phyloP scores from a whole-genome alignment of 2,113 vertebrate species.

The Phoxinus phoxinus region DNA sequence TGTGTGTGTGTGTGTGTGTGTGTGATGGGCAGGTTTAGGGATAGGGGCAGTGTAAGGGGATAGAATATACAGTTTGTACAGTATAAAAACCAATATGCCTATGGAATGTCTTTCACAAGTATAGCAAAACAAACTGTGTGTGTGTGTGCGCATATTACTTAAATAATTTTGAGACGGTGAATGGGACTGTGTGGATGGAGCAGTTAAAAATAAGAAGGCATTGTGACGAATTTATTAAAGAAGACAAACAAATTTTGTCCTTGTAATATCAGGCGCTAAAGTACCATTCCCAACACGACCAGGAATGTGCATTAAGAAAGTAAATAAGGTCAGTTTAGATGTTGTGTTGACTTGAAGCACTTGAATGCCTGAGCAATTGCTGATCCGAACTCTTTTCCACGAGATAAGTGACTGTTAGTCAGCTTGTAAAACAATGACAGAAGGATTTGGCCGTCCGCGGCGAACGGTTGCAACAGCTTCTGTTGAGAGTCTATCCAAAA shows the following conservation, averaged over 20 bases:
- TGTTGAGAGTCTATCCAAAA: conserved; percentile 31
- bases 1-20: no score
- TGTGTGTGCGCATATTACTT: no score
- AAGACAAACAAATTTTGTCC: background rate
- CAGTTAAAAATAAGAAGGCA: background rate
- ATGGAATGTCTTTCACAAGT: no score
- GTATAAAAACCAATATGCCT: no score
- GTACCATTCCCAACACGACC: background rate
- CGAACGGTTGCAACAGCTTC: conserved; percentile 33
- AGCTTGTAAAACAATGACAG: background rate
- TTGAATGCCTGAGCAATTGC: background rate
- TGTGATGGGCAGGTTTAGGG: no score
- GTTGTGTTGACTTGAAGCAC: background rate
- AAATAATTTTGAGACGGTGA: background rate
- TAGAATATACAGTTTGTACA: no score
- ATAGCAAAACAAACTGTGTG: no score
- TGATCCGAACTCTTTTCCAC: background rate
- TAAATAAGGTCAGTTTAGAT: conserved; percentile 7
- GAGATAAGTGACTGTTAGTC: conserved; percentile 31
- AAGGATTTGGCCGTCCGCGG: background rate
- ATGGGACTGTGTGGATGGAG: background rate
- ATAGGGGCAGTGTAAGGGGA: no score
- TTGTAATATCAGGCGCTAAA: background rate
- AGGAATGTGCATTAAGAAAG: background rate
- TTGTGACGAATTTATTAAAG: background rate